Percentiles rank a stretch among this genome's conserved stretches.
Evolutionary conservation across 2,113 vertebrate genomes (phyloP).

Genomic region (Jacana jacana): DNA sequence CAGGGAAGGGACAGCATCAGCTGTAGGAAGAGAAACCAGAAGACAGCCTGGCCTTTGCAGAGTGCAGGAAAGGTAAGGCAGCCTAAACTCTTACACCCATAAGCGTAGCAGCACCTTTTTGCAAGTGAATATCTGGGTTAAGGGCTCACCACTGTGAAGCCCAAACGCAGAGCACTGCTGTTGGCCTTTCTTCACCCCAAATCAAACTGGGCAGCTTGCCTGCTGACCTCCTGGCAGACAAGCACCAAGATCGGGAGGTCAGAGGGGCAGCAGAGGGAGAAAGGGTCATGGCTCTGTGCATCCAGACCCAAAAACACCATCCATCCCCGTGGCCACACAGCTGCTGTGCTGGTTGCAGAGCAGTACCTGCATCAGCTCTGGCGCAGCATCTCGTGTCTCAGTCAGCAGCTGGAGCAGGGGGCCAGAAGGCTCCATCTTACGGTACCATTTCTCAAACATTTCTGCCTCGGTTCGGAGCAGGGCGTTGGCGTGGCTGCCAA

Average conservation of each 20-base stretch:
- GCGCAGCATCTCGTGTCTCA: neutral
- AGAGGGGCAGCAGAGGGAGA: neutral
- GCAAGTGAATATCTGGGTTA: neutral
- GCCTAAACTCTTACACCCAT: neutral
- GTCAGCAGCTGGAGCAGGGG: neutral
- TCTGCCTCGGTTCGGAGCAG: slow-evolving; percentile 70
- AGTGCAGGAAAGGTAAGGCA: neutral
- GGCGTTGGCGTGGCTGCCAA: slow-evolving; percentile 64
- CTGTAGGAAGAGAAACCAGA: neutral
- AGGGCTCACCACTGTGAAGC: neutral
- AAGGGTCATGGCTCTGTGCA: neutral
- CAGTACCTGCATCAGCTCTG: slow-evolving; percentile 42
- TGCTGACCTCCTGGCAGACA: neutral
- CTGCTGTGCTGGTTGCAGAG: neutral
- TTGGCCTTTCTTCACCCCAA: neutral
- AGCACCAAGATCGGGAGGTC: neutral
- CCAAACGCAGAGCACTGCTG: neutral
- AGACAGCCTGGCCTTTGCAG: neutral
- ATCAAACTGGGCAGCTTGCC: neutral
- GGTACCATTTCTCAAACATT: slow-evolving; percentile 75
- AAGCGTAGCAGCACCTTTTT: neutral
- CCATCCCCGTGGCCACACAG: neutral
- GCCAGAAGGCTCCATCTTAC: slow-evolving; percentile 55
- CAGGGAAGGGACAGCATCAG: neutral
- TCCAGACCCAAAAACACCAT: neutral